Percentiles rank a stretch among this genome's conserved stretches.
phyloP scores from a whole-genome alignment of 2,113 vertebrate species.

The Anolis carolinensis region DNA sequence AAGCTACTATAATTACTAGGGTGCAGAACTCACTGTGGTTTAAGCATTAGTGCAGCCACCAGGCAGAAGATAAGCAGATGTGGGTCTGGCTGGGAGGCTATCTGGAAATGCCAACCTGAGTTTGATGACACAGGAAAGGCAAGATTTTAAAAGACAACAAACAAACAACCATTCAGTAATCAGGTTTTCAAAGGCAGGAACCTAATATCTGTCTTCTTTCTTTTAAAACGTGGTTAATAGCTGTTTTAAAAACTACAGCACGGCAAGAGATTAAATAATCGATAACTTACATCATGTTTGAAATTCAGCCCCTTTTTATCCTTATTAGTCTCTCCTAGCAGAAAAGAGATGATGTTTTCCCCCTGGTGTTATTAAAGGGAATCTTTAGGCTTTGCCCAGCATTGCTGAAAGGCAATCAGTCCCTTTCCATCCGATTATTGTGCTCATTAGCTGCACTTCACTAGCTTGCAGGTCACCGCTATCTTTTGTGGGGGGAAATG shows the following conservation, averaged over 20 bases:
- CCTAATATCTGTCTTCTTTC: neutral
- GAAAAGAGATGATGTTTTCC: neutral
- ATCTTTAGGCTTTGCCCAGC: neutral
- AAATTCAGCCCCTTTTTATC: constrained; percentile 1
- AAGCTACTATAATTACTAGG: no score
- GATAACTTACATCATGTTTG: constrained; percentile 17
- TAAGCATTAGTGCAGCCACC: neutral
- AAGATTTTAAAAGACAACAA: no score
- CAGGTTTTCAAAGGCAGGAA: neutral
- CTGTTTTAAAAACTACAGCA: neutral
- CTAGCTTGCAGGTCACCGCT: constrained; percentile 21
- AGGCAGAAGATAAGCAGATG: neutral
- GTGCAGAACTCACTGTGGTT: neutral
- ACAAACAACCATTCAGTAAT: no score
- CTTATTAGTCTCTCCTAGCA: constrained; percentile 23
- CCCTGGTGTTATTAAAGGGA: neutral
- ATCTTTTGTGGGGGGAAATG: constrained; percentile 43
- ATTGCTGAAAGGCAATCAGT: constrained; percentile 39
- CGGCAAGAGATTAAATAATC: constrained; percentile 53
- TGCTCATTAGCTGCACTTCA: constrained; percentile 46
- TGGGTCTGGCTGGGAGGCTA: neutral
- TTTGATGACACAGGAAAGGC: neutral
- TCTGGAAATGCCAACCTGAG: neutral
- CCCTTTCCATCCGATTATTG: constrained; percentile 32
- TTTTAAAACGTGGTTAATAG: neutral